Evolutionary conservation across 1,140 invertebrate species (phyloP).

Genomic region (Papilio xuthus): DNA sequence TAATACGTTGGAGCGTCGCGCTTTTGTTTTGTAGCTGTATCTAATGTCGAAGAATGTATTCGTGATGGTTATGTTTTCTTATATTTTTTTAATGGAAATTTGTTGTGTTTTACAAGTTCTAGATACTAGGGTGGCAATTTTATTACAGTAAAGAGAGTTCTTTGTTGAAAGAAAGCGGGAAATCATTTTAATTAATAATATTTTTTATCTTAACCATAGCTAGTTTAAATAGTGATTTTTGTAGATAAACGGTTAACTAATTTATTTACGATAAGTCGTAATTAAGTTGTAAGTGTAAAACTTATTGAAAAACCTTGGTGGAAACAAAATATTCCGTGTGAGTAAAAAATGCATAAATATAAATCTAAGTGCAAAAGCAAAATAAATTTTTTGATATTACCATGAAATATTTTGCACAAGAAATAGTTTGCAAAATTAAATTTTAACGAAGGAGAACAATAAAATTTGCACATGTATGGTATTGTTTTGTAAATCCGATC

Average conservation of each 20-base stretch:
- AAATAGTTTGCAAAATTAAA: slow-evolving; percentile 16
- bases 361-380: background rate
- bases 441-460: slow-evolving; percentile 15
- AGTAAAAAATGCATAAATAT: background rate
- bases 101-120: background rate
- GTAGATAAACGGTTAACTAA: too few species aligned
- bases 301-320: background rate
- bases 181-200: too few species aligned
- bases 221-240: too few species aligned
- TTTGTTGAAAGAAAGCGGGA: too few species aligned
- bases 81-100: background rate
- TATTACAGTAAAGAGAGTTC: background rate
- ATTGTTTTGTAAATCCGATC: background rate
- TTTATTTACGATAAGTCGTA: background rate
- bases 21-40: slow-evolving; percentile 11
- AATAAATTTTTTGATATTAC: background rate
- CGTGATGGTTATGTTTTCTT: background rate
- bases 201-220: too few species aligned
- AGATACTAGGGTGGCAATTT: too few species aligned
- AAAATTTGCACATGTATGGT: background rate
- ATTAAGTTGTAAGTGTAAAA: background rate
- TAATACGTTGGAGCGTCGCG: background rate
- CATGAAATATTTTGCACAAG: background rate
- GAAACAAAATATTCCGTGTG: background rate
- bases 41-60: background rate